Evolutionary conservation across 2,797 vertebrate genomes (phyloP).

Genomic region (Masticophis lateralis): DNA sequence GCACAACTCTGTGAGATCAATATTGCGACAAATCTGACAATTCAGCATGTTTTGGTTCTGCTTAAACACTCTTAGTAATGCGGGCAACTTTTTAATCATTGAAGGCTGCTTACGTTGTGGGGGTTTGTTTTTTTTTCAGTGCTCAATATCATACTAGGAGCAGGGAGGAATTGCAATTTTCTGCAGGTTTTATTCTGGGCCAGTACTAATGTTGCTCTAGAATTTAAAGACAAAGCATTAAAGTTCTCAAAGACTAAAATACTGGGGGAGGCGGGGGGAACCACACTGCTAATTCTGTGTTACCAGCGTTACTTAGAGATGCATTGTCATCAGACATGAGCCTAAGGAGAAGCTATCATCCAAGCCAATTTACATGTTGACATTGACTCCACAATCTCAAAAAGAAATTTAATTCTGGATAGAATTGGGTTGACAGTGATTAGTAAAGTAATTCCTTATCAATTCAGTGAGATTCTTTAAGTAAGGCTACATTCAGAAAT

Average conservation of each 20-base stretch:
- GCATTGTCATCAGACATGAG: not conserved
- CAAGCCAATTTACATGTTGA: not conserved
- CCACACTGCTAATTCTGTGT: not conserved
- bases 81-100: not conserved
- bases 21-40: not conserved
- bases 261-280: too few relatives aligned
- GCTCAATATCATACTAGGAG: not conserved
- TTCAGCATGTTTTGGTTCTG: not conserved
- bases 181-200: not conserved
- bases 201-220: not conserved
- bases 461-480: not conserved
- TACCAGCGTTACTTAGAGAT: not conserved
- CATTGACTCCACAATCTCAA: not conserved
- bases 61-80: not conserved
- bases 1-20: not conserved
- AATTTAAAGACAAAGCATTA: not conserved
- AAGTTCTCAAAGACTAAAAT: not conserved
- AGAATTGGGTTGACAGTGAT: not conserved
- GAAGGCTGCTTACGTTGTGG: not conserved
- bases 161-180: not conserved
- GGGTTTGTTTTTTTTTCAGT: not conserved
- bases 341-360: not conserved
- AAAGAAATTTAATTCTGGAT: slow-evolving; percentile 1
- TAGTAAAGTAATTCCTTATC: not conserved
- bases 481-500: not conserved